Evolutionary conservation across 2,888 invertebrate species (phyloP), one percentile per base, ranked within the genome.

Genomic region (Lypha dubia): DNA sequence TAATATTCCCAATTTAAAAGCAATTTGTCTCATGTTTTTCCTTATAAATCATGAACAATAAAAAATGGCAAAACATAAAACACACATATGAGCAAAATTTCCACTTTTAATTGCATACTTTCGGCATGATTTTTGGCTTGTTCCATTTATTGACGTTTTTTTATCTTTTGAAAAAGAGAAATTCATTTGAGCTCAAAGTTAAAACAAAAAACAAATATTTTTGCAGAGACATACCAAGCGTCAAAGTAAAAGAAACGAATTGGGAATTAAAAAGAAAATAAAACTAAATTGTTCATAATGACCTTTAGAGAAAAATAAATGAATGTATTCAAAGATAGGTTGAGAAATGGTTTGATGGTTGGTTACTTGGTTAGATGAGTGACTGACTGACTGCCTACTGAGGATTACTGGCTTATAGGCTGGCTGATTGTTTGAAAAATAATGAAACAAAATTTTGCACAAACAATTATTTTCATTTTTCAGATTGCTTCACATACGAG

Each of bases 41-140:
- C 56, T 35, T 56, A 44, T 38, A n/a, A 60, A 51, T 13, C 1
- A 11, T 11, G 0, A 49, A 38, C 24, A 56, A 46, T 7, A 56
- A 44, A 58, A 32, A 28, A 28, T 4, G 28, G n/a, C n/a, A n/a
- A 28, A 28, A 28, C 2, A 28, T 28, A 28, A 35, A 6, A 32
- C 22, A 46, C 35, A 56, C 44, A 22, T 60, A 32, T 65, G n/a
- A 63, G 56, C n/a, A 17, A 71, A n/a, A 77, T 51, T 65, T 73
- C 28, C 35, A 67, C 60, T 67, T 51, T 60, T 74, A 80, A 74
- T 74, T 80, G 74, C 80, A 51, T 35, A 38, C 58, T 74, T 73
- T 63, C 60, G 32, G 58, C 73, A 58, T 73, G 49, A 35, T 51
- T 65, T 65, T 67, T 46, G 35, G 46, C 11, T 17, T 58, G 22